Conservation (phyloP, 1,140 invertebrate genomes). For the Camponotus vicinus region DNA sequence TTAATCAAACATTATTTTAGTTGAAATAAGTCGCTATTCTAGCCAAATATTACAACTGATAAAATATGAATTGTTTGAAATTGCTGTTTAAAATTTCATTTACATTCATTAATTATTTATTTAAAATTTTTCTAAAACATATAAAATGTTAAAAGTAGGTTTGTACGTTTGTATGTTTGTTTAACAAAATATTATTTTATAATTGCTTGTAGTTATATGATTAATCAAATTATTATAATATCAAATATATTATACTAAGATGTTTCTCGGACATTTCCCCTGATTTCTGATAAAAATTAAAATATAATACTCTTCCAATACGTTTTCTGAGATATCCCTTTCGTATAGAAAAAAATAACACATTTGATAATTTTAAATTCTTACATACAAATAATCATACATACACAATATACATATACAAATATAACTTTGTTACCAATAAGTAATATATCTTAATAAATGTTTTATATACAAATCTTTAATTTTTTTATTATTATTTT, state of each 20-base stretch:
- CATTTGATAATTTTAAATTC: not conserved
- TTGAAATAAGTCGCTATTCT: not conserved
- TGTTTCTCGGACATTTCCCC: not conserved
- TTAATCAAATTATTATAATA: not conserved
- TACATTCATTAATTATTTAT: not conserved
- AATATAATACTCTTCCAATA: not conserved
- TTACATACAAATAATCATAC: not conserved
- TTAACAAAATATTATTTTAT: not conserved
- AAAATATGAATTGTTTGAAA: not conserved
- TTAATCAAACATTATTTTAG: not conserved
- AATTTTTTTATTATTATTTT: not conserved
- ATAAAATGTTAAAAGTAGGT: not conserved
- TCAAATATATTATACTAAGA: not conserved
- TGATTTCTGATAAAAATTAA: not conserved
- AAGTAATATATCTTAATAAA: not conserved
- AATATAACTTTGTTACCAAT: too few relatives aligned
- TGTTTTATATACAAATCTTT: not conserved
- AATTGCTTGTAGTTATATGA: not conserved
- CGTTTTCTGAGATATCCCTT: not conserved
- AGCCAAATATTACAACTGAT: not conserved
- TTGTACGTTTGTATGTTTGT: not conserved
- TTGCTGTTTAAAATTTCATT: not conserved
- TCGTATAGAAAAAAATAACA: not conserved
- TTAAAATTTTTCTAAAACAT: not conserved
- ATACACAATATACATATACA: too few relatives aligned